phyloP scores from a whole-genome alignment of 2,113 vertebrate species.

The Lipotes vexillifer region DNA sequence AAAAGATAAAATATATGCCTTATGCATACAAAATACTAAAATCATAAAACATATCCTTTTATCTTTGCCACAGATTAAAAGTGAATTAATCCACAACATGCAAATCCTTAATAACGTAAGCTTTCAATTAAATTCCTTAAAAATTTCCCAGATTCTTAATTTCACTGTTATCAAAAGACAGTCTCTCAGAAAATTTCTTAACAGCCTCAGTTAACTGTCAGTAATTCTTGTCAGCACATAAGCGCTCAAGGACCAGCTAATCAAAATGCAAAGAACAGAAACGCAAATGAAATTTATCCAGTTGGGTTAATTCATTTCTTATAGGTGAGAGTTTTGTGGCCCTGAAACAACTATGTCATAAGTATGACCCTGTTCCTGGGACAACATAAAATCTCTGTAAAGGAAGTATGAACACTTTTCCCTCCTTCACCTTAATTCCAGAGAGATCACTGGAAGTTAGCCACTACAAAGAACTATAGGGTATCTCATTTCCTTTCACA shows the following conservation, averaged over 20 bases:
- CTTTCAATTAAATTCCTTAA: background rate
- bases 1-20: background rate
- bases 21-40: background rate
- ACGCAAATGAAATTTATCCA: background rate
- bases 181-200: background rate
- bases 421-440: background rate
- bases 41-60: background rate
- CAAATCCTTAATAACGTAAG: background rate
- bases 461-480: slow-evolving; percentile 9
- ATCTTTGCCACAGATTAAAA: background rate
- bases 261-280: background rate
- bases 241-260: background rate
- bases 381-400: slow-evolving; percentile 20
- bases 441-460: background rate
- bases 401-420: background rate
- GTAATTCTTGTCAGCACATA: background rate
- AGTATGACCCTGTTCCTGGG: background rate
- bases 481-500: slow-evolving; percentile 30
- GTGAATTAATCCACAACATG: background rate
- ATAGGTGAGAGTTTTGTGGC: background rate
- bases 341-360: background rate
- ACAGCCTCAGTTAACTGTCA: background rate
- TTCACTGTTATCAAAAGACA: background rate
- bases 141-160: background rate
- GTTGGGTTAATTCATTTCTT: background rate